Conservation (phyloP, 2,888 invertebrate species). For the Schrankia costaestrigalis region DNA sequence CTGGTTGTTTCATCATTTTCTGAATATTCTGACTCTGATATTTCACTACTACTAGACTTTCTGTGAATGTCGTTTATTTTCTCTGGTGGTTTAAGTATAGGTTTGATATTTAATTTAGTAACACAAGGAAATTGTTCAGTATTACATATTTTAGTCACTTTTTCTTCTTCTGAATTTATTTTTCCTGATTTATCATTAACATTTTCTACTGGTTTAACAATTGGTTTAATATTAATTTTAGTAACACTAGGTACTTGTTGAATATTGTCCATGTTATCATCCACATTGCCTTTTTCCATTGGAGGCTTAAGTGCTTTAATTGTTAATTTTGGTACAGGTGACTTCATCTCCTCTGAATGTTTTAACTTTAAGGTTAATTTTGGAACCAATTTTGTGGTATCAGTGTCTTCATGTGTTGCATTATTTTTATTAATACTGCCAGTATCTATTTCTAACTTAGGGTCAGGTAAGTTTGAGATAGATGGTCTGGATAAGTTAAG, state of each 20-base stretch:
- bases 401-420: conserved; percentile 36
- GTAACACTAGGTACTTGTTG: conserved; percentile 59
- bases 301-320: conserved; percentile 69
- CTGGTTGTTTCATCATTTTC: conserved; percentile 78
- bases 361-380: conserved; percentile 77
- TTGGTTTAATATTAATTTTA: conserved; percentile 73
- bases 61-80: conserved; percentile 70
- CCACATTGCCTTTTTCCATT: conserved; percentile 41
- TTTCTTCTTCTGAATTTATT: conserved; percentile 33
- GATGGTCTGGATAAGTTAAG: conserved; percentile 40
- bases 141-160: conserved; percentile 30
- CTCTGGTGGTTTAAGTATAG: conserved; percentile 69
- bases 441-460: conserved; percentile 24
- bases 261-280: conserved; percentile 24
- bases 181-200: conserved; percentile 56
- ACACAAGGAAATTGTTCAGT: conserved; percentile 61
- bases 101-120: conserved; percentile 75
- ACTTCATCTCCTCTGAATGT: conserved; percentile 60
- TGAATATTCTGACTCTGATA: conserved; percentile 76
- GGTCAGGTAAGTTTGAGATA: conserved; percentile 31
- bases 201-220: conserved; percentile 61
- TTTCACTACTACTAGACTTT: conserved; percentile 76
- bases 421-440: conserved; percentile 34
- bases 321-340: conserved; percentile 66
- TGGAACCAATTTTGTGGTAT: conserved; percentile 63